A percentile compares a stretch with the other conserved stretches of the same genome.
Conservation (phyloP, 2,888 invertebrate species). For the Yponomeuta sedellus region DNA sequence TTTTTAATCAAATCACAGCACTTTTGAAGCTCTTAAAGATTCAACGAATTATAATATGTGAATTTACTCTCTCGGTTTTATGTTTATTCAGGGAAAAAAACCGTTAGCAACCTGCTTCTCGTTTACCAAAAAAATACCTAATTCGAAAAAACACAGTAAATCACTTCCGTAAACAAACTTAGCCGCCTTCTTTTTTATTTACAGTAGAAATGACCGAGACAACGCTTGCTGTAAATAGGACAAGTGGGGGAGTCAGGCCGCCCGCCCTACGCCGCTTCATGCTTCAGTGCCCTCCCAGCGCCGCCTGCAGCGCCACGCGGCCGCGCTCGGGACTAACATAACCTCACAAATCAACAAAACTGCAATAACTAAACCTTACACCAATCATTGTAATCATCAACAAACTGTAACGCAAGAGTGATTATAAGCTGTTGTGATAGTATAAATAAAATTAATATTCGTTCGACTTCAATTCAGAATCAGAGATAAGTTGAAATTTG, state of each 20-base stretch:
- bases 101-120: not conserved
- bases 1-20: no score
- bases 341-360: conserved; percentile 44
- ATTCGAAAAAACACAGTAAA: not conserved
- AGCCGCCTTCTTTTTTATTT: not conserved
- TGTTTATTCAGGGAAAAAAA: no score
- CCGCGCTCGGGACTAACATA: conserved; percentile 47
- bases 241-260: conserved; percentile 28
- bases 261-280: conserved; percentile 56
- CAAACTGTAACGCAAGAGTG: conserved; percentile 17
- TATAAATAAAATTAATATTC: not conserved
- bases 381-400: conserved; percentile 17
- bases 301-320: conserved; percentile 58
- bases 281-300: conserved; percentile 57
- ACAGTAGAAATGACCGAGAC: not conserved
- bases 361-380: conserved; percentile 19
- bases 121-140: not conserved
- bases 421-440: not conserved
- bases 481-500: conserved; percentile 25
- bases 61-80: no score
- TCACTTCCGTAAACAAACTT: not conserved
- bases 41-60: no score
- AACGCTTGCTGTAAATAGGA: not conserved
- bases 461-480: not conserved
- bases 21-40: no score